Conservation (phyloP, 2,888 invertebrate genomes). For the Caenorhabditis virilis region DNA sequence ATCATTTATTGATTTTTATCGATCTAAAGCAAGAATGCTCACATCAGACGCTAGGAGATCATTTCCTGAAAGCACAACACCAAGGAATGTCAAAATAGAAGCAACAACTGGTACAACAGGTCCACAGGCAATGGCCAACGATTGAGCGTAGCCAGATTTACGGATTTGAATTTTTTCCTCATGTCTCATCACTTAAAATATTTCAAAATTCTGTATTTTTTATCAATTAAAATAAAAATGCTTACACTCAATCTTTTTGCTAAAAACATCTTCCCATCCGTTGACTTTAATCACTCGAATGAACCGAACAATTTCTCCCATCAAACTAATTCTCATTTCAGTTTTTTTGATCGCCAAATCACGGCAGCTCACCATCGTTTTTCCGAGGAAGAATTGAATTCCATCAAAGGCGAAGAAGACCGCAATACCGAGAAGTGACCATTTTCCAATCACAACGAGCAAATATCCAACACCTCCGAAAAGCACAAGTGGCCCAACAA, state of each 20-base stretch:
- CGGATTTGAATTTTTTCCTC: conserved; percentile 73
- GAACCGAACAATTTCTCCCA: conserved; percentile 74
- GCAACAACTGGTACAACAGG: conserved; percentile 75
- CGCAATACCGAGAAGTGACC: conserved; percentile 70
- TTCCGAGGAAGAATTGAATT: conserved; percentile 65
- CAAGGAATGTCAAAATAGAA: conserved; percentile 74
- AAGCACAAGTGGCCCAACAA: conserved; percentile 70
- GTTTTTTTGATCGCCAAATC: conserved; percentile 64
- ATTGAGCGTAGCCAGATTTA: conserved; percentile 74
- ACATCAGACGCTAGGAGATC: conserved; percentile 76
- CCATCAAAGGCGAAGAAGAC: conserved; percentile 69
- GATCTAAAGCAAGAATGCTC: conserved; percentile 36
- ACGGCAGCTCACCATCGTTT: conserved; percentile 64
- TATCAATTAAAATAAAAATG: not conserved
- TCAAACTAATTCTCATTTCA: conserved; percentile 65
- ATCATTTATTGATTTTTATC: not conserved
- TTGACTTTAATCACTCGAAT: conserved; percentile 77
- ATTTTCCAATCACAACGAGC: conserved; percentile 69
- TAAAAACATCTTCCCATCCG: conserved; percentile 76
- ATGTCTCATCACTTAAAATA: conserved; percentile 71
- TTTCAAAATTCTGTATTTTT: not conserved
- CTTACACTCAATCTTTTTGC: conserved; percentile 70
- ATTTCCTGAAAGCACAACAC: conserved; percentile 72
- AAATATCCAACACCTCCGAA: conserved; percentile 69
- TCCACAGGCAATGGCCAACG: conserved; percentile 74